Base-by-base conservation (phyloP, 2,888 invertebrate genomes). In the Heliconius aoede region DNA sequence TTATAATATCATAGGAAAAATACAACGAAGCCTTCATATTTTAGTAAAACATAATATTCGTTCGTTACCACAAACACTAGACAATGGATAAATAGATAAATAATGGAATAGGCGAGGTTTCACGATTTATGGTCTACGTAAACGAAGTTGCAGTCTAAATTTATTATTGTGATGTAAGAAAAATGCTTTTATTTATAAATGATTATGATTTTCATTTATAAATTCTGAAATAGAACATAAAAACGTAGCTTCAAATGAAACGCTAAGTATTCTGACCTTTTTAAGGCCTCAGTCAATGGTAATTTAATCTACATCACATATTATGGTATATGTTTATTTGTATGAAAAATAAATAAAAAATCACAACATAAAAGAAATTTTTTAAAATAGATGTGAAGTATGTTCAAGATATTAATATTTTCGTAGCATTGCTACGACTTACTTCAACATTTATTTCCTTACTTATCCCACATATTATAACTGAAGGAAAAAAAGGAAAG, bases 251-350 rank as follows among this genome's bases (percentile, higher is more conserved):
- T 62, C 62, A 30, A 28, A 30, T 62, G 62, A 62, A 62, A 30
- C 18, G 62, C 18, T 30, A 62, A 62, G 62, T 62, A 30, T 62
- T 62, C 9, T 62, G 30, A 62, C 62, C 62, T 55, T 62, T 62
- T 30, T 21, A 62, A 62, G 30, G 9, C 21, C 3, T 62, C 21
- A 62, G 18, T 62, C 30, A 62, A 62, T 30, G 62, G 18, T 62
- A 21, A 30, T 62, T 62, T 62, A 62, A 62, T 62, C 62, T 62
- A 8, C 62, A 62, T 61, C 24, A 24, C 24, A 61, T 26, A 46
- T 46, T 46, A 28, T 61, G 0, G 18, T 61, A 9, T 51, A 7
- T 18, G n/a, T 21, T 8, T 51, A 55, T 55, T 46, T n/a, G 8
- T 7, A 55, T 55, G 51, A n/a, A n/a, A 55, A 51, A 1, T n/a